Evolutionary conservation across 2,113 vertebrate genomes (phyloP).

Genomic region (Ctenodactylus gundi): DNA sequence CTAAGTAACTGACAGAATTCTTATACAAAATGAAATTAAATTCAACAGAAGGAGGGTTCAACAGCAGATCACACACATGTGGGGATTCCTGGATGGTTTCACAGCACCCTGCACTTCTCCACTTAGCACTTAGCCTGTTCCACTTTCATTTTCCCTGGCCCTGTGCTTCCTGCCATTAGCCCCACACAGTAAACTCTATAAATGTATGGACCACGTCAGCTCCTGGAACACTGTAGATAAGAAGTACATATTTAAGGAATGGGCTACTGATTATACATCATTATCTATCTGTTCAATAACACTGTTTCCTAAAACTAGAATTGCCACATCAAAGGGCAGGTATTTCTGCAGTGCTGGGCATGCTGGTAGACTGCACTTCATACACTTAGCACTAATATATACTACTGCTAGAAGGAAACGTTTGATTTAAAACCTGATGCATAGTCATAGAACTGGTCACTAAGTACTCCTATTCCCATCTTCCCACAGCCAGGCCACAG

Average conservation of each 20-base stretch:
- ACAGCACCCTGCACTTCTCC: background rate
- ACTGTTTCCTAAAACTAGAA: conserved; percentile 28
- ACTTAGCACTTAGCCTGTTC: background rate
- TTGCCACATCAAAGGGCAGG: background rate
- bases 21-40: conserved; percentile 2
- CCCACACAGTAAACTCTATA: background rate
- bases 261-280: background rate
- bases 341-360: background rate
- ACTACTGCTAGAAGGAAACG: background rate
- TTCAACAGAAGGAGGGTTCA: background rate
- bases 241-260: background rate
- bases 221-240: background rate
- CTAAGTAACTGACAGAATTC: background rate
- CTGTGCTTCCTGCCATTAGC: background rate
- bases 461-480: background rate
- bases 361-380: background rate
- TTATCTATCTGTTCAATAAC: conserved; percentile 2
- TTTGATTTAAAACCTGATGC: conserved; percentile 15
- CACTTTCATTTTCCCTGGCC: background rate
- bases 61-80: background rate
- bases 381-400: background rate
- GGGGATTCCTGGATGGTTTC: background rate
- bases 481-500: background rate
- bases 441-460: background rate
- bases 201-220: background rate